Conservation (phyloP, 2,113 vertebrate genomes). For the Todiramphus saurophagus region DNA sequence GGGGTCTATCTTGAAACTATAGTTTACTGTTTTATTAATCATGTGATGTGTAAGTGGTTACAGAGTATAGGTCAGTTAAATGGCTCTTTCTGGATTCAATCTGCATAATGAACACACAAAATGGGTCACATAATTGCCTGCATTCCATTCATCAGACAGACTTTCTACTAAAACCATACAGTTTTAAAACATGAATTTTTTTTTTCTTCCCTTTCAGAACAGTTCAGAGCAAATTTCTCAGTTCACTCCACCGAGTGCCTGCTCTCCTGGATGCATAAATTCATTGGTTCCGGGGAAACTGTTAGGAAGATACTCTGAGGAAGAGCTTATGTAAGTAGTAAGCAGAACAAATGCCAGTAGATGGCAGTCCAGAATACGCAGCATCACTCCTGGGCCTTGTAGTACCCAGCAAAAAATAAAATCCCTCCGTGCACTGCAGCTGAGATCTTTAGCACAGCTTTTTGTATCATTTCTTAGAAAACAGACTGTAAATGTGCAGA, state of each 20-base stretch:
- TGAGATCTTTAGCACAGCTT: neutral
- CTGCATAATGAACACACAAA: neutral
- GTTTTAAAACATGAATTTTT: neutral
- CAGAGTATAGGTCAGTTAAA: neutral
- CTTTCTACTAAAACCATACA: neutral
- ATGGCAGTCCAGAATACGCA: slow-evolving; percentile 46
- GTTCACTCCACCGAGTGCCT: neutral
- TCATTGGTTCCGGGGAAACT: neutral
- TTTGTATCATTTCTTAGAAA: neutral
- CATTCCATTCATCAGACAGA: neutral
- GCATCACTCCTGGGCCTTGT: neutral
- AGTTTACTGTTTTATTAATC: neutral
- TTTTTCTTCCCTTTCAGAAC: neutral
- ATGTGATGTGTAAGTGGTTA: neutral
- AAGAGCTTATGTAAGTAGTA: slow-evolving; percentile 22
- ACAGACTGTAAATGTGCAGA: neutral
- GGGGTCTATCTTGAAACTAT: neutral
- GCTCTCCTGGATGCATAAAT: neutral
- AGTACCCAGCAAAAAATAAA: neutral
- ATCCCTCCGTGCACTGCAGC: neutral
- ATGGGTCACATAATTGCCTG: neutral
- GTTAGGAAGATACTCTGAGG: neutral
- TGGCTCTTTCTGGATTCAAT: neutral
- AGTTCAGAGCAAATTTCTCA: neutral
- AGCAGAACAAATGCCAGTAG: slow-evolving; percentile 32